A percentile compares a stretch with the other conserved stretches of the same genome.
These are phyloP conservation scores for Limenitis camilla DNA, from an alignment of 2,888 invertebrate species.

Conservation along the genomic window DNA sequence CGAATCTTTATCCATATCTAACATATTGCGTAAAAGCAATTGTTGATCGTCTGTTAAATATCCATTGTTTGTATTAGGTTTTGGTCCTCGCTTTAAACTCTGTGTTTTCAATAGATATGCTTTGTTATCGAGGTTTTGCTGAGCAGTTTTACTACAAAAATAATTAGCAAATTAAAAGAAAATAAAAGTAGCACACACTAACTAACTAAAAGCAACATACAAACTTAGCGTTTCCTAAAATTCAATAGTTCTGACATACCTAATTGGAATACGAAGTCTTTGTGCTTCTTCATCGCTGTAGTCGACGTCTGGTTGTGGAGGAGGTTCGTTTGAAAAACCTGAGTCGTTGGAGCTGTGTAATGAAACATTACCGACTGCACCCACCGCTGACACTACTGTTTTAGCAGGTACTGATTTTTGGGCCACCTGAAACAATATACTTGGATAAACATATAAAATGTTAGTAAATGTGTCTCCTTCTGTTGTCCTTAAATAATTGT, in stretches of 20 bases:
- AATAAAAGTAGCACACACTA: conserved; percentile 30
- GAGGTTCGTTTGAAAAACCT: conserved; percentile 92
- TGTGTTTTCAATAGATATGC: conserved; percentile 67
- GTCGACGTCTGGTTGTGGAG: conserved; percentile 90
- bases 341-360: conserved; percentile 94
- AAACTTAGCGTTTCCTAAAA: conserved; percentile 13
- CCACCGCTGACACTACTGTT: conserved; percentile 62
- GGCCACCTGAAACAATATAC: conserved; percentile 39
- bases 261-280: conserved; percentile 75
- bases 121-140: conserved; percentile 50
- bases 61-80: conserved; percentile 49
- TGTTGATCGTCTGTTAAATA: conserved; percentile 75
- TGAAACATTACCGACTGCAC: conserved; percentile 81
- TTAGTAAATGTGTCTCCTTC: neutral
- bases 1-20: conserved; percentile 75
- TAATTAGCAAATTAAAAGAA: conserved; percentile 34
- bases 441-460: neutral
- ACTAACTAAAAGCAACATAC: conserved; percentile 22
- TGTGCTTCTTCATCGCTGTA: conserved; percentile 92
- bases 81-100: conserved; percentile 62
- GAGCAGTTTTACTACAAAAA: conserved; percentile 63
- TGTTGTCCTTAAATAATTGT: neutral
- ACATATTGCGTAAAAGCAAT: conserved; percentile 62
- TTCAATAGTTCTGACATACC: conserved; percentile 52
- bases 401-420: conserved; percentile 66